These are phyloP conservation scores for Peromyscus nudipes DNA, from an alignment of 2,797 vertebrate genomes.

Conservation along the genomic window DNA sequence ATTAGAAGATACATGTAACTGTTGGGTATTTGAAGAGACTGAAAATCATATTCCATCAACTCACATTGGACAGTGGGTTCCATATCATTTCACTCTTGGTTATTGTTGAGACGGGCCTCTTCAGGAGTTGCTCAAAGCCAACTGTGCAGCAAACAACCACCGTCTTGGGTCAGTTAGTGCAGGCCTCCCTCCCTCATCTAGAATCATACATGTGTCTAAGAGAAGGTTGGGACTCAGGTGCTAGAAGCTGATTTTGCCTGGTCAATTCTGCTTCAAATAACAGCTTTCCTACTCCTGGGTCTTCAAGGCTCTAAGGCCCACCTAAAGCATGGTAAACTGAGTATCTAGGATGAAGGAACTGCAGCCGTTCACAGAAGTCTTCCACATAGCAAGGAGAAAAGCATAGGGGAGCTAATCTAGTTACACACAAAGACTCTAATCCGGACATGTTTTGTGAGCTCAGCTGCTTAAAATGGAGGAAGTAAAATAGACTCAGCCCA, in stretches of 20 bases:
- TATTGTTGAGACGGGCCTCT: background rate
- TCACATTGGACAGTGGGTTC: background rate
- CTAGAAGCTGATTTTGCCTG: background rate
- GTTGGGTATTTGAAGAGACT: background rate
- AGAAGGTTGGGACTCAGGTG: background rate
- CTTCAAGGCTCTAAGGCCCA: rapidly evolving
- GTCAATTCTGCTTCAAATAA: background rate
- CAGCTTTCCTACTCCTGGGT: background rate
- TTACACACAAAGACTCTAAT: background rate
- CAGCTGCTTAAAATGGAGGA: background rate
- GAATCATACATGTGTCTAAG: background rate
- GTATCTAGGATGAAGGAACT: background rate
- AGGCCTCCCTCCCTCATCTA: background rate
- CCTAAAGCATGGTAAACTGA: background rate
- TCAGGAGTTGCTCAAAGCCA: background rate
- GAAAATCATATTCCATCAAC: background rate
- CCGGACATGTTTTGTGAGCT: background rate
- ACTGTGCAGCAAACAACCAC: background rate
- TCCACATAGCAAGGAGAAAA: background rate
- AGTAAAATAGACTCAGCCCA: too few relatives aligned
- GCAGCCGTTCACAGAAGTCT: background rate
- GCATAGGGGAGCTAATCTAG: background rate
- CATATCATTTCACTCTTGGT: background rate
- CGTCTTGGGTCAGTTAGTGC: background rate
- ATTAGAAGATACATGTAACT: background rate